Conservation (phyloP, 2,113 vertebrate species). For the Corythaeola cristata region DNA sequence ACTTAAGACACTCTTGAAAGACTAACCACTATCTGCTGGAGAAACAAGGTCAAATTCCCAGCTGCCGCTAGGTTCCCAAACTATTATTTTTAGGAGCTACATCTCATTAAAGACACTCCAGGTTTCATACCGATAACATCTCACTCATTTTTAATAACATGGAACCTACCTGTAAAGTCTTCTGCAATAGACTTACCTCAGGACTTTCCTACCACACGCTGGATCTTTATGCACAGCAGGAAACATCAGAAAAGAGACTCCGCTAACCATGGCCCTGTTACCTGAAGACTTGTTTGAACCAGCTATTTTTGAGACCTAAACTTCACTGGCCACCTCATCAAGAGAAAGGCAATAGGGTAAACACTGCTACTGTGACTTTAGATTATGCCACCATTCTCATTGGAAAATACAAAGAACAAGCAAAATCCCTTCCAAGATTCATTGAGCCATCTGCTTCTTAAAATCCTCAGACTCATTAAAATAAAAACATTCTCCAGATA, state of each 20-base stretch:
- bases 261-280: no score
- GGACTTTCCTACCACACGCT: not conserved
- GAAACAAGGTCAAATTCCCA: not conserved
- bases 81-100: not conserved
- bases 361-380: not conserved
- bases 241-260: not conserved
- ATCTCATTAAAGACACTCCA: not conserved
- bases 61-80: not conserved
- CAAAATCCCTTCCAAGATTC: not conserved
- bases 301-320: not conserved
- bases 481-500: not conserved
- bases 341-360: not conserved
- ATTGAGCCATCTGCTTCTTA: not conserved
- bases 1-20: not conserved
- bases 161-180: not conserved
- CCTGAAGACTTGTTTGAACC: not conserved
- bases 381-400: not conserved
- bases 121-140: not conserved
- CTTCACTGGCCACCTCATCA: not conserved
- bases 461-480: not conserved
- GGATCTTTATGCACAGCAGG: not conserved
- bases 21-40: not conserved
- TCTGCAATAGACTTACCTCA: not conserved
- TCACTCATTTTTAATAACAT: not conserved
- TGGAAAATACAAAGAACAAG: not conserved